A percentile compares a stretch with the other conserved stretches of the same genome.
Conservation (phyloP, 2,797 vertebrate species). For the Crax fasciolata region DNA sequence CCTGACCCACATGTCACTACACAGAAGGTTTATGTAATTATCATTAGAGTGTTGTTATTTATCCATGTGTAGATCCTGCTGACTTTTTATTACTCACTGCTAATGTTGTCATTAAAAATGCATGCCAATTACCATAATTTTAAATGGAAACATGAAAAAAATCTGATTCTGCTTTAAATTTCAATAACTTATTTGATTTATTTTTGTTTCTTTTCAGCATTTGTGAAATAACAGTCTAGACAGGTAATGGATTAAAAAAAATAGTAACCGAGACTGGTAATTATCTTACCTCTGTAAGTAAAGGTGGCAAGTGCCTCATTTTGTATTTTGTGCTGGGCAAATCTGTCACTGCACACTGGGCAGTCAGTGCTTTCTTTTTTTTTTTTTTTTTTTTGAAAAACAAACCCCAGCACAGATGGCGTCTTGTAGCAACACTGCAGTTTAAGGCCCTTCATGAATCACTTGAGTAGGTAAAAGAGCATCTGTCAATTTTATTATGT, state of each 20-base stretch:
- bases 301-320: not conserved
- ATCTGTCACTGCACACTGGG: not conserved
- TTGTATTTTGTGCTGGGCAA: not conserved
- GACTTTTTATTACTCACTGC: conserved; percentile 52
- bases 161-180: conserved; percentile 14
- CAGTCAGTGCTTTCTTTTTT: conserved; percentile 8
- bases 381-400: not conserved
- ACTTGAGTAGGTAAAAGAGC: conserved; percentile 56
- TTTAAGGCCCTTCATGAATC: conserved; percentile 34
- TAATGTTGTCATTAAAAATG: conserved; percentile 63
- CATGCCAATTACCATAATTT: conserved; percentile 51
- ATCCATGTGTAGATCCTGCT: conserved; percentile 33
- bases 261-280: not conserved
- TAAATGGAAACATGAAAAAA: conserved; percentile 20
- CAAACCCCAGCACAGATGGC: conserved; percentile 50
- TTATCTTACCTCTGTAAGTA: not conserved
- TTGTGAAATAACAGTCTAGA: not conserved
- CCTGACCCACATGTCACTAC: conserved; percentile 53
- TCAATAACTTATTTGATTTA: conserved; percentile 18
- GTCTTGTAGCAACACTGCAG: not conserved
- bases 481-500: conserved; percentile 52
- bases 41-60: conserved; percentile 54
- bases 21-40: conserved; percentile 67
- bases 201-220: not conserved
- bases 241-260: not conserved